Base-by-base conservation (phyloP, 2,113 vertebrate species). In the Malurus cyaneus region DNA sequence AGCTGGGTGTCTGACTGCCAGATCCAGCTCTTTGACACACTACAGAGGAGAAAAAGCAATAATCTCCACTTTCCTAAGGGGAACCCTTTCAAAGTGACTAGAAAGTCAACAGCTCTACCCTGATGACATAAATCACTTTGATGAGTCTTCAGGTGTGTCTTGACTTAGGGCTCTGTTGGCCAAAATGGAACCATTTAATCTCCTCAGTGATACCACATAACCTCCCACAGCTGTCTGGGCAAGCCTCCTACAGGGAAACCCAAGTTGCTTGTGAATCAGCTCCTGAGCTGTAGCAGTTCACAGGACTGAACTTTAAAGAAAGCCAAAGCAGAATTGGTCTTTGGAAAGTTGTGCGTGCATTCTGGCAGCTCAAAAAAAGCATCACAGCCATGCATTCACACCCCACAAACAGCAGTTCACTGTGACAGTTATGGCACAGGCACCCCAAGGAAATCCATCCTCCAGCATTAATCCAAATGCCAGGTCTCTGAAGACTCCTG, bases 341-440 rank as follows among this genome's bases (percentile, higher is more conserved):
- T 62, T 42, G 29, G 46, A 78, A 49, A 46, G 34, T 18, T 47
- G 16, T 14, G 39, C 21, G 36, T 28, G 12, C 54, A 11, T 52
- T 47, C 59, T 32, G 36, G 61, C 70, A 86, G 21, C 71, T 79
- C 34, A 67, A 39, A 28, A 31, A 25, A 23, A 3, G n/a, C 4
- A 1, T 64, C 53, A 29, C 32, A 60, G 41, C 61, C 52, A 9
- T 0, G 4, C 2, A 1, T 4, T 54, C 57, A 36, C 17, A 54
- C 7, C 12, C 23, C 29, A 76, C 61, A 79, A 42, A 67, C 29
- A 24, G 36, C 0, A 4, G 18, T 11, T 69, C 39, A 12, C 18
- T 24, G 28, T 21, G 65, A 53, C 31, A 81, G 12, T 21, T 46
- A 21, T 5, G 12, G 74, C 60, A 70, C 54, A 14, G 14, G 32